These are phyloP conservation scores for Xestia sexstrigata DNA, from an alignment of 2,888 invertebrate species.

Conservation along the genomic window DNA sequence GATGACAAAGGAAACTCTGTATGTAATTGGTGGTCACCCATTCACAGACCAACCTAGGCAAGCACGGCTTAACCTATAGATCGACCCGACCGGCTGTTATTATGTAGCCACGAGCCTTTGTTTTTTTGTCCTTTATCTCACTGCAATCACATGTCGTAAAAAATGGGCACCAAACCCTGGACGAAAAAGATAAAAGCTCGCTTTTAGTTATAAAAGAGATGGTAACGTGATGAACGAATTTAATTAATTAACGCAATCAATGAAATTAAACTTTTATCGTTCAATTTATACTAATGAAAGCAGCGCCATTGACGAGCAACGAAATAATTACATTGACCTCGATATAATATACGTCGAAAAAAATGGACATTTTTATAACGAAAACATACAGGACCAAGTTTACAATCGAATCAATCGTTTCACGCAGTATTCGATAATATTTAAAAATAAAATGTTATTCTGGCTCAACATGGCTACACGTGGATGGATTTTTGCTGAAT, in stretches of 20 bases:
- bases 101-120: too few relatives aligned
- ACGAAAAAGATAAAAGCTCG: conserved; percentile 33
- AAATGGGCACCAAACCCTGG: not conserved
- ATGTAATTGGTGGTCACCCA: too few relatives aligned
- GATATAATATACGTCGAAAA: conserved; percentile 11
- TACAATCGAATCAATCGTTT: conserved; percentile 10
- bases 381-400: not conserved
- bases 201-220: conserved; percentile 36
- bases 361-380: not conserved
- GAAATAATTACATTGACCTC: conserved; percentile 41
- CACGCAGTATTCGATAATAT: not conserved
- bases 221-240: conserved; percentile 40
- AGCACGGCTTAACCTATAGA: too few relatives aligned
- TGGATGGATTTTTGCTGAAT: not conserved
- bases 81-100: too few relatives aligned
- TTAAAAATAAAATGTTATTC: not conserved
- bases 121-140: too few relatives aligned
- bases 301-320: conserved; percentile 33
- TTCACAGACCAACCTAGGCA: too few relatives aligned
- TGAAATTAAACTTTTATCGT: conserved; percentile 57
- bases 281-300: conserved; percentile 54
- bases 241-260: conserved; percentile 52
- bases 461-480: not conserved
- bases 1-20: too few relatives aligned
- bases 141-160: too few relatives aligned